Evolutionary conservation across 1,140 invertebrate species (phyloP).

Genomic region (Philotrypesis tridentata): DNA sequence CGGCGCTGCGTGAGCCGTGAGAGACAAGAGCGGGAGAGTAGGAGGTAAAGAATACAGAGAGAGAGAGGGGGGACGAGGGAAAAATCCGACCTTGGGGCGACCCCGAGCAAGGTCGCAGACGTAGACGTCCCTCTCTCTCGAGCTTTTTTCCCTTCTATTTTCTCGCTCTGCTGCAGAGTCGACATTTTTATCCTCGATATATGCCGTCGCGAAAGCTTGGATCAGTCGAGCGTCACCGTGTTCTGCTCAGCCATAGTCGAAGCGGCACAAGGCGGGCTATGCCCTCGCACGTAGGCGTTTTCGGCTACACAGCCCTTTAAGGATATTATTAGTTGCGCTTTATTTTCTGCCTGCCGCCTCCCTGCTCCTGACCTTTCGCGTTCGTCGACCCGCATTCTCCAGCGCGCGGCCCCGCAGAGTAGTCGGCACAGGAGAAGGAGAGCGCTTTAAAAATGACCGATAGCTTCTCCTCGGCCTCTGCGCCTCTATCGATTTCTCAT

Average conservation of each 20-base stretch:
- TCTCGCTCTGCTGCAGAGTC: conserved; percentile 17
- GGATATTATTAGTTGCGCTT: neutral
- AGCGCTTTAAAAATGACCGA: neutral
- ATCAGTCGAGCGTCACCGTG: conserved; percentile 35
- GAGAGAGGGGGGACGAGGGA: conserved; percentile 36
- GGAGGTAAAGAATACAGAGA: conserved; percentile 48
- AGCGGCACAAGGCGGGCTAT: no score
- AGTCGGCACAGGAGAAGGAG: no score
- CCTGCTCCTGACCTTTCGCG: neutral
- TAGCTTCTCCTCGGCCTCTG: no score
- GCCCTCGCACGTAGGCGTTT: no score
- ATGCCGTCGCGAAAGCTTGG: conserved; percentile 31
- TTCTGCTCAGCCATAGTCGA: no score
- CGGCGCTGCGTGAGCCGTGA: neutral
- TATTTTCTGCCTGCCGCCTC: neutral
- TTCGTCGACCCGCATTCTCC: neutral
- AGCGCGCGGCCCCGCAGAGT: no score
- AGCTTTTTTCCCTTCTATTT: conserved; percentile 24
- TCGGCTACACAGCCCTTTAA: neutral
- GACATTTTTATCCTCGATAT: conserved; percentile 25
- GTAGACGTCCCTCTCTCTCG: conserved; percentile 59
- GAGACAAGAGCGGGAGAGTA: conserved; percentile 16
- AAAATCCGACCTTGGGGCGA: conserved; percentile 66
- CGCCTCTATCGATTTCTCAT: no score
- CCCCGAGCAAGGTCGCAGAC: conserved; percentile 69